These are phyloP conservation scores for Scaptomyza caliginosa DNA, from an alignment of 2,888 invertebrate genomes.

Conservation along the genomic window DNA sequence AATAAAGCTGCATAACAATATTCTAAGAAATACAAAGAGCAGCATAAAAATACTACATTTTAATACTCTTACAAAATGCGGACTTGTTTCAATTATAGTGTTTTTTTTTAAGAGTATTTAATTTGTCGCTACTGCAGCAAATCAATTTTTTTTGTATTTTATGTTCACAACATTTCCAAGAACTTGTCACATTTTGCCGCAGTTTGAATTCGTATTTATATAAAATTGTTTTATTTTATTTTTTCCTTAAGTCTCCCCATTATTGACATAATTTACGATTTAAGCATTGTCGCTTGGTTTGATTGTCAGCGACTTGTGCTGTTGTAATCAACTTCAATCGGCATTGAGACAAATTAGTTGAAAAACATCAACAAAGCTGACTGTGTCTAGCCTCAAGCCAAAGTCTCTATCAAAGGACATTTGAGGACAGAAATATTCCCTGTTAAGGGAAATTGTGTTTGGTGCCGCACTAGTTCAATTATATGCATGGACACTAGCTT, in stretches of 20 bases:
- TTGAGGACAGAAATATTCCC: constrained; percentile 18
- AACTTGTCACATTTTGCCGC: constrained; percentile 55
- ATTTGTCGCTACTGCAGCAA: neutral
- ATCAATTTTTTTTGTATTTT: constrained; percentile 13
- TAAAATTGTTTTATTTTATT: constrained; percentile 13
- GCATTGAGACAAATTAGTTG: constrained; percentile 64
- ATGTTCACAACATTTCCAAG: constrained; percentile 55
- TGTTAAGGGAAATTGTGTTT: constrained; percentile 6
- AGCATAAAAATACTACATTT: constrained; percentile 1
- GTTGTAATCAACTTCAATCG: constrained; percentile 33
- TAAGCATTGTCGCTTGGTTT: constrained; percentile 34
- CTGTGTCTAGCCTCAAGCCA: constrained; percentile 52
- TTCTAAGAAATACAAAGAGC: constrained; percentile 51
- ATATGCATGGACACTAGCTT: constrained; percentile 3
- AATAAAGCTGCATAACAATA: constrained; percentile 33
- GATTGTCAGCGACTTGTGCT: constrained; percentile 20
- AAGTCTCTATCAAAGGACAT: constrained; percentile 66
- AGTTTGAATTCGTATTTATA: constrained; percentile 46
- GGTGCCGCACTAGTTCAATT: neutral
- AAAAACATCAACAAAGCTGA: constrained; percentile 30
- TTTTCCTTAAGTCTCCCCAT: constrained; percentile 43
- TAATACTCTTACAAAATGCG: neutral
- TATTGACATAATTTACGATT: constrained; percentile 63
- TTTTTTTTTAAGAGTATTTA: neutral
- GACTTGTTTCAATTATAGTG: neutral